Conservation (phyloP, 2,888 invertebrate genomes). For the Strigamia transsilvanica region DNA sequence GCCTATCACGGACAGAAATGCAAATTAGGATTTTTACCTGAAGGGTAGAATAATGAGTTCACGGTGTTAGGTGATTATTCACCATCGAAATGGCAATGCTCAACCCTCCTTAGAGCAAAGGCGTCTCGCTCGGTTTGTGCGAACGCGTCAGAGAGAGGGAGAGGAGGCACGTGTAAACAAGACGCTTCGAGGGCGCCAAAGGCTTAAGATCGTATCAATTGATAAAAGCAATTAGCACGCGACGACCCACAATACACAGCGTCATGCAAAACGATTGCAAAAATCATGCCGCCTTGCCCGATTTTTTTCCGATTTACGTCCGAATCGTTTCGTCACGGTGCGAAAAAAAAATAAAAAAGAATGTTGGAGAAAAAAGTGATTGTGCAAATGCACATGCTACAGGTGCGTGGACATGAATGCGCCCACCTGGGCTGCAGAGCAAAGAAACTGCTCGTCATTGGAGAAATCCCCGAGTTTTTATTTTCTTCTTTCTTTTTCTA, state of each 20-base stretch:
- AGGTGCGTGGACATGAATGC: slow-evolving; percentile 14
- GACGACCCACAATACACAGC: slow-evolving; percentile 20
- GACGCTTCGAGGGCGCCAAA: slow-evolving; percentile 20
- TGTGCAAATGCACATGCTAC: slow-evolving; percentile 20
- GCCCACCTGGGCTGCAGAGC: slow-evolving; percentile 10
- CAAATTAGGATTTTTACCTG: slow-evolving; percentile 20
- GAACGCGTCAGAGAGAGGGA: slow-evolving; percentile 20
- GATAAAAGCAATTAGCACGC: slow-evolving; percentile 20
- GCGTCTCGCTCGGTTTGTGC: slow-evolving; percentile 14
- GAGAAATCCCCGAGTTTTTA: slow-evolving; percentile 11
- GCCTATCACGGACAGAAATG: slow-evolving; percentile 20
- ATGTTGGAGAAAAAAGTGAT: background rate
- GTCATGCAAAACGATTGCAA: slow-evolving; percentile 14
- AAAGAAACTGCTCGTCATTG: slow-evolving; percentile 15
- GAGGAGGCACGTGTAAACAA: slow-evolving; percentile 14
- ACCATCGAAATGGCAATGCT: slow-evolving; percentile 15
- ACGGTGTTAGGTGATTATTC: slow-evolving; percentile 20
- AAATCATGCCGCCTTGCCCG: background rate
- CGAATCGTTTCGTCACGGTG: background rate
- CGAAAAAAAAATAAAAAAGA: background rate
- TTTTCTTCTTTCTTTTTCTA: background rate
- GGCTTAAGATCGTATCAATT: slow-evolving; percentile 20
- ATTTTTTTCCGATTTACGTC: background rate
- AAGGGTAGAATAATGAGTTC: slow-evolving; percentile 20
- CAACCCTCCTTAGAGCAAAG: slow-evolving; percentile 20